Base-by-base conservation (phyloP, 2,113 vertebrate genomes). In the Marcusenius ussheri region DNA sequence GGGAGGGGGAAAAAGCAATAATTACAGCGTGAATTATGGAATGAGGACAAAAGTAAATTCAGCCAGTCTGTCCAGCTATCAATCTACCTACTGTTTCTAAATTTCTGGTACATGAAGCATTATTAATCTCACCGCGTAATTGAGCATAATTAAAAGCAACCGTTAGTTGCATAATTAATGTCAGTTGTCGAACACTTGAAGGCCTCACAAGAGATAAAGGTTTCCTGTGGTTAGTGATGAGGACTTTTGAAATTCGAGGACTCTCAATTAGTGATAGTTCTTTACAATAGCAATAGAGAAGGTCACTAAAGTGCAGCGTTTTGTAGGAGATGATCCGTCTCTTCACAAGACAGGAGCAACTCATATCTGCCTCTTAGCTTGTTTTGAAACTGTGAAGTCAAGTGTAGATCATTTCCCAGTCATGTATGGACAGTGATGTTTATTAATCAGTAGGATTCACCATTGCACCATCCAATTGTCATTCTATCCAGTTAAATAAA, bases 161-260 rank as follows among this genome's bases (percentile, higher is more conserved):
- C 70, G 24, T 89, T 94, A 95, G 94, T 95, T 92, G 94, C 94
- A 92, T 94, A 96, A 96, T 96, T 95, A 96, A 95, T 94, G 95
- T 95, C 95, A 95, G 92, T 93, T 94, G 93, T 95, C 92, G 93
- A 93, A 91, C 62, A 49, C 90, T 93, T 92, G 93, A 94, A 94
- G 92, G 92, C 89, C 91, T 91, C 84, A 90, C 89, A 88, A 91
- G 91, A 92, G 92, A 94, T 94, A 93, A 91, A 91, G 91, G 93
- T 91, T 94, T 91, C 92, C 93, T 77, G 92, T 90, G 89, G 92
- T 88, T 89, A 83, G 91, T 83, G 89, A 90, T 35, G 90, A 89
- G 90, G 88, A 91, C 85, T 90, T 90, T 92, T 90, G 89, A 93
- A 46, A 84, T 47, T 47, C 6, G 42, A 84, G 83, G 83, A 47